A percentile compares a stretch with the other conserved stretches of the same genome.
Evolutionary conservation across 1,140 invertebrate species (phyloP).

Genomic region (Tyrophagus putrescentiae): DNA sequence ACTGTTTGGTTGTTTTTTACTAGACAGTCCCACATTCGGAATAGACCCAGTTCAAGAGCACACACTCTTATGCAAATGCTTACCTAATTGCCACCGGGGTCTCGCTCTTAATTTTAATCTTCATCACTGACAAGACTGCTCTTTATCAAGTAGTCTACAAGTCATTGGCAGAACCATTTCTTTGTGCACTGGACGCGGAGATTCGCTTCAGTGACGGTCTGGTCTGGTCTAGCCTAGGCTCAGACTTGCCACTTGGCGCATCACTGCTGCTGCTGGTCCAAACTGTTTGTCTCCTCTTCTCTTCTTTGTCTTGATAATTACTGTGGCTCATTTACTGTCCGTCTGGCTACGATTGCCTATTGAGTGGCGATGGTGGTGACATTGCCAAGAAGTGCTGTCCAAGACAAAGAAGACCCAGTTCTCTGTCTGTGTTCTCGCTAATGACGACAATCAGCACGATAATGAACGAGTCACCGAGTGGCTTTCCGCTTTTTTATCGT

Average conservation of each 20-base stretch:
- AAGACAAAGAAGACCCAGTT: slow-evolving; percentile 12
- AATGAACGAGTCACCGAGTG: background rate
- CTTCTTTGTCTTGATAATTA: slow-evolving; percentile 4
- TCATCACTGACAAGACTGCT: too few relatives aligned
- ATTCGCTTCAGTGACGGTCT: slow-evolving; percentile 7
- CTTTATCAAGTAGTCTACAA: background rate
- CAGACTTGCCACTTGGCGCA: background rate
- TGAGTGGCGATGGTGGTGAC: too few relatives aligned
- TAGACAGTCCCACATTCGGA: too few relatives aligned
- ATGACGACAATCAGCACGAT: slow-evolving; percentile 13
- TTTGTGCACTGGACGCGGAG: slow-evolving; percentile 8
- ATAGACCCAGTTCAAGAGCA: background rate
- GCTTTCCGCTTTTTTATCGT: slow-evolving; percentile 3
- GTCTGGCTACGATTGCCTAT: slow-evolving; percentile 3
- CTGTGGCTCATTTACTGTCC: slow-evolving; percentile 3
- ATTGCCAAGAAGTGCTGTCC: too few relatives aligned
- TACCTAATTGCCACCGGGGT: background rate
- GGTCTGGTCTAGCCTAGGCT: too few relatives aligned
- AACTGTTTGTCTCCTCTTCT: background rate
- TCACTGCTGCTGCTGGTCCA: background rate
- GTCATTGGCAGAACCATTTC: too few relatives aligned
- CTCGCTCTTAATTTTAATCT: too few relatives aligned
- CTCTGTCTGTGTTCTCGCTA: too few relatives aligned
- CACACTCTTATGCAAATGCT: background rate
- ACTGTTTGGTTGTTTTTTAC: too few relatives aligned